phyloP scores from a whole-genome alignment of 2,888 invertebrate species.

The Calliphora vomitoria region DNA sequence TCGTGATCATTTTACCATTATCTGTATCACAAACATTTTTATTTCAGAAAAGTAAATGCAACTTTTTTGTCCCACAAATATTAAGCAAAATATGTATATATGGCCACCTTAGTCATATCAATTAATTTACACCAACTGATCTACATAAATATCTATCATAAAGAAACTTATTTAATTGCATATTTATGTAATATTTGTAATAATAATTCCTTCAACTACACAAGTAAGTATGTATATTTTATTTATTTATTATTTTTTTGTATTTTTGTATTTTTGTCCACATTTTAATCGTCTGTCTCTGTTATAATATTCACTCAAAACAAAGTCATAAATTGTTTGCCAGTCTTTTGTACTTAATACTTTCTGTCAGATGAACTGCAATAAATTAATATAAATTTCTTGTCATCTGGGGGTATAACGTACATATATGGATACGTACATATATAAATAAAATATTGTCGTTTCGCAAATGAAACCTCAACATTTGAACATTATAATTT shows the following conservation, averaged over 20 bases:
- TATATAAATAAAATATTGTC: constrained; percentile 59
- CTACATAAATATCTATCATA: constrained; percentile 24
- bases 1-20: too few relatives aligned
- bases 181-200: constrained; percentile 42
- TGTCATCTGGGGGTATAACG: constrained; percentile 77
- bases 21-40: too few relatives aligned
- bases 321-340: constrained; percentile 82
- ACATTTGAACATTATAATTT: constrained; percentile 56
- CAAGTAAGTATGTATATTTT: not conserved
- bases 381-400: constrained; percentile 84
- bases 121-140: constrained; percentile 34
- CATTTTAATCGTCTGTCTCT: constrained; percentile 54
- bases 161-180: constrained; percentile 53
- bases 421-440: too few relatives aligned
- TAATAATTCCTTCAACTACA: constrained; percentile 51
- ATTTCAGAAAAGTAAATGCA: too few relatives aligned
- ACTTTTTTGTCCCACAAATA: too few relatives aligned
- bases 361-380: constrained; percentile 82
- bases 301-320: constrained; percentile 78
- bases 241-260: not conserved
- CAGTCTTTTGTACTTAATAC: constrained; percentile 81
- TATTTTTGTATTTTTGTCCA: not conserved
- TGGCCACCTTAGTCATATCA: constrained; percentile 36
- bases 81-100: not conserved
- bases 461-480: constrained; percentile 44